These are phyloP conservation scores for Alligator mississippiensis DNA, from an alignment of 2,113 vertebrate genomes.

Conservation along the genomic window DNA sequence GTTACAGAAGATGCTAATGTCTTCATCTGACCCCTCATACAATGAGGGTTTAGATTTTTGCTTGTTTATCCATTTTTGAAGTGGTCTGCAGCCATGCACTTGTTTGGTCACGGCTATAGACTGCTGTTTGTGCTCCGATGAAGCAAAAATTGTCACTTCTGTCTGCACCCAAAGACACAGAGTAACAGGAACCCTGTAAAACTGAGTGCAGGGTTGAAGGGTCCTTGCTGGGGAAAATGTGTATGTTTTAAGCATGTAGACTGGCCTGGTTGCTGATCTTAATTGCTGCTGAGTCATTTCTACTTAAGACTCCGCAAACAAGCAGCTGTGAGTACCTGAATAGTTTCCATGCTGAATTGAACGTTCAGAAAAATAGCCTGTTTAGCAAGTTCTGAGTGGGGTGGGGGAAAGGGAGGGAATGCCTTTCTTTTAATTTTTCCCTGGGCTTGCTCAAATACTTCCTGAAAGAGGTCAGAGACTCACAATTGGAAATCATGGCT, in stretches of 20 bases:
- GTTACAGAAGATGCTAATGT: too few species aligned
- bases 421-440: not conserved
- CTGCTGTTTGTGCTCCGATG: too few species aligned
- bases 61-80: too few species aligned
- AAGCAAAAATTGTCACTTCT: too few species aligned
- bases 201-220: not conserved
- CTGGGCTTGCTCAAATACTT: not conserved
- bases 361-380: not conserved
- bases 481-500: not conserved
- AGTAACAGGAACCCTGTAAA: not conserved
- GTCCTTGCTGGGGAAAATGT: not conserved
- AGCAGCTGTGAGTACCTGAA: constrained; percentile 30
- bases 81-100: too few species aligned
- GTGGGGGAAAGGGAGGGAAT: not conserved
- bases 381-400: constrained; percentile 30
- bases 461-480: not conserved
- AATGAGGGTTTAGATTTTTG: too few species aligned
- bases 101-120: too few species aligned
- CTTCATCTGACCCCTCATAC: too few species aligned
- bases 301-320: constrained; percentile 41
- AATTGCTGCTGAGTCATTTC: constrained; percentile 27
- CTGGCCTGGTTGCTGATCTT: not conserved
- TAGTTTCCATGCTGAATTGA: not conserved
- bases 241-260: not conserved
- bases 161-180: too few species aligned